These are phyloP conservation scores for Melozone crissalis DNA, from an alignment of 2,113 vertebrate genomes.

Conservation along the genomic window DNA sequence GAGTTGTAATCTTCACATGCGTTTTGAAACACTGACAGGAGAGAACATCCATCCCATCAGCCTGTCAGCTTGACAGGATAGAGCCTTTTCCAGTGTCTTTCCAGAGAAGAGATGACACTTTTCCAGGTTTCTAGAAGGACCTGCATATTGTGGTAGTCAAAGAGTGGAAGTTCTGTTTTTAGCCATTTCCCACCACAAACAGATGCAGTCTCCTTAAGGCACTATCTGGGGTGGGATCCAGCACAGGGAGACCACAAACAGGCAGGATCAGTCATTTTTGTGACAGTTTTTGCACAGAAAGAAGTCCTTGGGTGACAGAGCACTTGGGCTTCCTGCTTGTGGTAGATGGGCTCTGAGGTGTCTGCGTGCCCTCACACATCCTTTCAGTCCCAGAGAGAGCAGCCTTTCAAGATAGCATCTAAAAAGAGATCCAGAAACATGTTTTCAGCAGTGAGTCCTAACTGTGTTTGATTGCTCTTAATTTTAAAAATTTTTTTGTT, in stretches of 20 bases:
- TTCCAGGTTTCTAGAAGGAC: neutral
- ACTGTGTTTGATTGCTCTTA: neutral
- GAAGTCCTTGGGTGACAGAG: neutral
- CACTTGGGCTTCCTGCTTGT: neutral
- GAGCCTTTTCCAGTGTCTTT: neutral
- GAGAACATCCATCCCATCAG: neutral
- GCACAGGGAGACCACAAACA: neutral
- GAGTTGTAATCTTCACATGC: neutral
- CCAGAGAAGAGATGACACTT: neutral
- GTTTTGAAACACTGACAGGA: neutral
- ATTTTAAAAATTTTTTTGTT: neutral
- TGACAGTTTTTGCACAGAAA: neutral
- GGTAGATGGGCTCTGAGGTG: neutral
- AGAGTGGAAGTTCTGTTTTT: neutral
- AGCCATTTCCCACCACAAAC: neutral
- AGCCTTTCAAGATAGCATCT: neutral
- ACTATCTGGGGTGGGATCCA: neutral
- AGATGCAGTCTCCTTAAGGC: neutral
- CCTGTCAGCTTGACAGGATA: fast-evolving
- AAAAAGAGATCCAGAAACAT: neutral
- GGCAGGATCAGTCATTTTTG: neutral
- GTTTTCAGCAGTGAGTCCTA: neutral
- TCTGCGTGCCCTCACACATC: fast-evolving
- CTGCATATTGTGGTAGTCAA: neutral
- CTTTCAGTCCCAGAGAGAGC: neutral